Percentiles rank a stretch among this genome's conserved stretches.
Conservation (phyloP, 2,113 vertebrate species). For the Rostratula benghalensis region DNA sequence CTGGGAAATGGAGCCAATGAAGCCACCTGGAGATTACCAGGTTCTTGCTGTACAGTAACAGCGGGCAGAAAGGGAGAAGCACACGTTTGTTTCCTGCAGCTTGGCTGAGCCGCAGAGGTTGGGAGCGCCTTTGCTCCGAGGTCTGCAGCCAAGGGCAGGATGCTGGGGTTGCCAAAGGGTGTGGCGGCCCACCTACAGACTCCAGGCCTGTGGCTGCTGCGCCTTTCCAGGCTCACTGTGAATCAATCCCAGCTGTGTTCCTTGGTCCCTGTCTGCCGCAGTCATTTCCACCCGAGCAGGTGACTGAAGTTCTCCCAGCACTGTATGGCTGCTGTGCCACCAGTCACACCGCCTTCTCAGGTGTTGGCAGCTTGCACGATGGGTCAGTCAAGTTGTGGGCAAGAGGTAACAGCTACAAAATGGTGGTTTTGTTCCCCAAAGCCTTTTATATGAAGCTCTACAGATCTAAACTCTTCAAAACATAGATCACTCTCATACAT, state of each 20-base stretch:
- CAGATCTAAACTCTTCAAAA: not conserved
- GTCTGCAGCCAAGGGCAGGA: slow-evolving; percentile 40
- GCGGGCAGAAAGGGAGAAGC: not conserved
- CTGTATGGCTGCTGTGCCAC: fast-evolving
- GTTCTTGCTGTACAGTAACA: not conserved
- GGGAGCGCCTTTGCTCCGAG: slow-evolving; percentile 6
- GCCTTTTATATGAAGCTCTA: not conserved
- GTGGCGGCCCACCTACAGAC: slow-evolving; percentile 62
- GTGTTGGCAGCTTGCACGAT: not conserved
- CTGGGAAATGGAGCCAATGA: not conserved
- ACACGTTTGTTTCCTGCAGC: not conserved
- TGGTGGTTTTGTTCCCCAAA: not conserved
- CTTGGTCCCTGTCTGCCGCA: fast-evolving
- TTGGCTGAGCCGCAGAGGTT: not conserved
- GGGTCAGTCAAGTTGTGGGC: fast-evolving
- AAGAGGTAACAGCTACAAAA: not conserved
- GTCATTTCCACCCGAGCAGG: fast-evolving
- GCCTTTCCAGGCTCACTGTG: not conserved
- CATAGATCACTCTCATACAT: not conserved
- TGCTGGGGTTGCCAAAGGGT: slow-evolving; percentile 35
- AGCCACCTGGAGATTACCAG: slow-evolving; percentile 19
- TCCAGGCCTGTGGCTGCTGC: not conserved
- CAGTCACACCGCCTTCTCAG: not conserved
- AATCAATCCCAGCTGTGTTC: not conserved
- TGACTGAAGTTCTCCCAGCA: not conserved